These are phyloP conservation scores for Macrochelys suwanniensis DNA, from an alignment of 2,797 vertebrate genomes.

Conservation along the genomic window DNA sequence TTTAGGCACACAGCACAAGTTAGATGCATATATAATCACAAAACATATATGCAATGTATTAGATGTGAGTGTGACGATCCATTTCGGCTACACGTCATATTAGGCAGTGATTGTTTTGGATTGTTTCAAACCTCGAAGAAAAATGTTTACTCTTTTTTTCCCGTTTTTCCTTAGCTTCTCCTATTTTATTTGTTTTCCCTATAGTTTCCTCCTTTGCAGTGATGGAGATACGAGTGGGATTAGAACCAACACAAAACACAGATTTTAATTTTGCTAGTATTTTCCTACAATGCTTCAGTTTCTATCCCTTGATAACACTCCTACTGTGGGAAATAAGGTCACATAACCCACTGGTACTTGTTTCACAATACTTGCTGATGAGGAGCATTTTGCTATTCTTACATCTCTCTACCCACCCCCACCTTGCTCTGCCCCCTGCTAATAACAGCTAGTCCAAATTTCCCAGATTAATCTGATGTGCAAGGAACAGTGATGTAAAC, in stretches of 20 bases:
- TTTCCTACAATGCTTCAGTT: constrained; percentile 33
- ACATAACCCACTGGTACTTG: constrained; percentile 62
- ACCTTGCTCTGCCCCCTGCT: constrained; percentile 45
- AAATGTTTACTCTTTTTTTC: background rate
- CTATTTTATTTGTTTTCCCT: background rate
- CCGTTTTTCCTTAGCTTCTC: background rate
- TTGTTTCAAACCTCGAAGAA: background rate
- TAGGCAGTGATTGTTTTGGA: background rate
- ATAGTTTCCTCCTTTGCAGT: constrained; percentile 26
- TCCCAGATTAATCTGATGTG: constrained; percentile 60
- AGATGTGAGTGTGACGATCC: background rate
- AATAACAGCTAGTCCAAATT: constrained; percentile 67
- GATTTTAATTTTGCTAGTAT: constrained; percentile 74
- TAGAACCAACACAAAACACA: constrained; percentile 29
- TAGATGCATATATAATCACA: background rate
- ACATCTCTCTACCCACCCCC: constrained; percentile 42
- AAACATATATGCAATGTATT: background rate
- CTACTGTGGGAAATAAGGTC: constrained; percentile 71
- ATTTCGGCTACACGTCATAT: background rate
- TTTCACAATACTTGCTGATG: constrained; percentile 73
- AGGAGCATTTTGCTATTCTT: constrained; percentile 74
- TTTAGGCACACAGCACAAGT: background rate
- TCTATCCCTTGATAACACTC: constrained; percentile 55
- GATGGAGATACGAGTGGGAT: constrained; percentile 51
- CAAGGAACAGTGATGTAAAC: constrained; percentile 62